Evolutionary conservation across 2,797 vertebrate species (phyloP).

Genomic region (Manis javanica): DNA sequence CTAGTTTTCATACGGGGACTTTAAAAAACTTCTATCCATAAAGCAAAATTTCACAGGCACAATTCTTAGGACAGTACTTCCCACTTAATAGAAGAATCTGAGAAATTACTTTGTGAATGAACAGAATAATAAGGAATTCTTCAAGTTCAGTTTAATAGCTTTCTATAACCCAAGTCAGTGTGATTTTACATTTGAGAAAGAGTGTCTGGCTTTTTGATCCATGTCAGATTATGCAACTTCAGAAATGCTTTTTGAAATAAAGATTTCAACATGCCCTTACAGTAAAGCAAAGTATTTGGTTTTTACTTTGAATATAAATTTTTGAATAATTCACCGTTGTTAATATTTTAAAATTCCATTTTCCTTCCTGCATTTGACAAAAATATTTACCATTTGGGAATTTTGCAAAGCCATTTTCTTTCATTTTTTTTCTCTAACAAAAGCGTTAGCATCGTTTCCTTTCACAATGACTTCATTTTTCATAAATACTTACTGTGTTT

Average conservation of each 20-base stretch:
- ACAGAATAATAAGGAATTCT: conserved; percentile 19
- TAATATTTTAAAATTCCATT: conserved; percentile 26
- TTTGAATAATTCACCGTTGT: background rate
- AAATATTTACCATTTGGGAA: conserved; percentile 41
- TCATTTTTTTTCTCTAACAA: background rate
- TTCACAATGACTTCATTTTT: conserved; percentile 5
- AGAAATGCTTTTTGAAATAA: conserved; percentile 59
- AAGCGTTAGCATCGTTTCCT: conserved; percentile 12
- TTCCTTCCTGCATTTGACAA: conserved; percentile 37
- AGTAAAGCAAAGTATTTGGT: background rate
- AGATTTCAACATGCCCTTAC: conserved; percentile 1
- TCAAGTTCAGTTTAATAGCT: background rate
- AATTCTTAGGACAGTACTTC: background rate
- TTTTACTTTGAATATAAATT: background rate
- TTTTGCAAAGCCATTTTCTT: conserved; percentile 32
- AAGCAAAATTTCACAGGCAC: background rate
- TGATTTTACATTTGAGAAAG: conserved; percentile 23
- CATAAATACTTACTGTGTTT: conserved; percentile 30
- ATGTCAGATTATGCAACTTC: conserved; percentile 47
- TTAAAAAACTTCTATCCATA: background rate
- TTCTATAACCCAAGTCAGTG: background rate
- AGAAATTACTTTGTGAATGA: background rate
- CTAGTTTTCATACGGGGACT: background rate
- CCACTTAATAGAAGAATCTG: background rate
- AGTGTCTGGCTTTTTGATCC: background rate